Evolutionary conservation across 1,140 invertebrate species (phyloP), one percentile per base, ranked within the genome.

Genomic region (Globodera ellingtonae): DNA sequence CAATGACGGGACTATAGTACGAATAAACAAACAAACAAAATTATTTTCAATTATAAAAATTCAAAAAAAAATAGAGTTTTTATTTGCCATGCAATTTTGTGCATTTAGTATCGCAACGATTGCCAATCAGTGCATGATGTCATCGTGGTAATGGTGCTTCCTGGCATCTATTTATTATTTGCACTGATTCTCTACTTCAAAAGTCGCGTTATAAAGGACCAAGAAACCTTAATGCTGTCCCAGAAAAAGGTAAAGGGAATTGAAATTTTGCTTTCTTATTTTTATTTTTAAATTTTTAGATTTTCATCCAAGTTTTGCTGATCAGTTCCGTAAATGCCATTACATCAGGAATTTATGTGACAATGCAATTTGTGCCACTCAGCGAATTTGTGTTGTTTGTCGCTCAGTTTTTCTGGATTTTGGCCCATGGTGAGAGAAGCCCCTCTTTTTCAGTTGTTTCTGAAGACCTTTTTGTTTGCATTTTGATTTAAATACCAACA

Each of bases 241-340:
- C 67, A 70, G 35, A 70, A 70, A 70, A 70, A 44, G 67, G 67
- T 44, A 18, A 13, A 10, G 10, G 15, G 6, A 35, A 70, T 47
- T 8, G 0, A 70, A 44, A 44, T n/a, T 9, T 15, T 44, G 7
- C 8, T n/a, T 47, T 44, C 13, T 24, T n/a, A 21, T 47, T 10
- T n/a, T 71, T 50, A 24, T 24, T 24, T 24, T 24, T 24, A 46
- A 46, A 46, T 10, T 8, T 70, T 44, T 46, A 81, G 80, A 72
- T 78, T 46, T 81, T 81, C 72, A 35, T 81, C 47, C 80, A 81
- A 80, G 78, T 81, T 46, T 24, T 81, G 15, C 6, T 81, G 10
- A 80, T 81, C 18, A 81, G 80, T 47, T 66, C 21, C 47, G 62
- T 80, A 24, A 81, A 81, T 71, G 80, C 80, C 0, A 81, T 59